Evolutionary conservation across 2,888 invertebrate species (phyloP).

Genomic region (Palloptera scutellata): DNA sequence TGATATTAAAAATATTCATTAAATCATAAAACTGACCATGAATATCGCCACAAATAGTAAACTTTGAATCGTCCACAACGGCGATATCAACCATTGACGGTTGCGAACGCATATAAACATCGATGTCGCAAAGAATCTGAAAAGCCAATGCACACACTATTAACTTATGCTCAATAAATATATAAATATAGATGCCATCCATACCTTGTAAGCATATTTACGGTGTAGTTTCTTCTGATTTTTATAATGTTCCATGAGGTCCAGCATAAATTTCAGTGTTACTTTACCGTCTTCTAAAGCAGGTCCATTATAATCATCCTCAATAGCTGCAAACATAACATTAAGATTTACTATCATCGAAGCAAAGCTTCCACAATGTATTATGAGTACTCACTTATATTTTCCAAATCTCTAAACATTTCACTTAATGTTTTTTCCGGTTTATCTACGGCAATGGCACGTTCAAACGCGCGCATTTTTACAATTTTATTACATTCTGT

Average conservation of each 20-base stretch:
- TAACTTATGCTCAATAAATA: background rate
- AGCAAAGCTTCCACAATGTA: background rate
- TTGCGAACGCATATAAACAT: conserved; percentile 81
- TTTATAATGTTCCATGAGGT: conserved; percentile 89
- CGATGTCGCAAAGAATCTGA: conserved; percentile 91
- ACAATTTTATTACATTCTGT: conserved; percentile 96
- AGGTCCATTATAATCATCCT: conserved; percentile 94
- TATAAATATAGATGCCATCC: background rate
- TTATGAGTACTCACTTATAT: conserved; percentile 76
- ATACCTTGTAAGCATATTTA: conserved; percentile 95
- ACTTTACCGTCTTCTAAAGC: conserved; percentile 86
- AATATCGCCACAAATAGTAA: conserved; percentile 98
- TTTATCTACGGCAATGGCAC: conserved; percentile 94
- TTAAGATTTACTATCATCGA: background rate
- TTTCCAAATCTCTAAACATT: conserved; percentile 82
- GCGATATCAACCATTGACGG: conserved; percentile 90
- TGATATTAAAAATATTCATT: conserved; percentile 95
- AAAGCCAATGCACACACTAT: conserved; percentile 45
- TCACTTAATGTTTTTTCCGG: conserved; percentile 87
- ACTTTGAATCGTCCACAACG: conserved; percentile 86
- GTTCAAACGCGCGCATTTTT: conserved; percentile 92
- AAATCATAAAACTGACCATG: conserved; percentile 99
- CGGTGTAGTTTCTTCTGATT: conserved; percentile 92
- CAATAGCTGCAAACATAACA: conserved; percentile 75
- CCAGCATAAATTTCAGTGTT: conserved; percentile 86